Evolutionary conservation across 2,888 invertebrate species (phyloP), one percentile per base, ranked within the genome.

Genomic region (Thelaira solivaga): DNA sequence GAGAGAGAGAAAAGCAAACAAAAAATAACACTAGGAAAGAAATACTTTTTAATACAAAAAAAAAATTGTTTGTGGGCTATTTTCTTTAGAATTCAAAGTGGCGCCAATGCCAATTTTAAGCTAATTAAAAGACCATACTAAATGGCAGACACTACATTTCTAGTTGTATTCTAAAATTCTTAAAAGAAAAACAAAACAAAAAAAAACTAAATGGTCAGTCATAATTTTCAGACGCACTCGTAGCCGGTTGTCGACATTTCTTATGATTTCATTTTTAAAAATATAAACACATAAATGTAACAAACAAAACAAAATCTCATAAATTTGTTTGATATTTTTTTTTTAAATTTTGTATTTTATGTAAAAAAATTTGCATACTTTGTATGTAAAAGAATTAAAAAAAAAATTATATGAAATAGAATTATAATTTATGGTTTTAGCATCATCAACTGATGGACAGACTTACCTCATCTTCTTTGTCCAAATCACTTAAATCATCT

Each of bases 381-480:
- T 39, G 16, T 39, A 13, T 6, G 5, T 4, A 6, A 39, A 31
- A 8, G 2, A 31, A 2, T 8, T 6, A 31, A 31, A 31, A 6
- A 8, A 6, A 7, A 2, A 31, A 8, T 6, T 22, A 22, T 41
- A 16, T 39, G 8, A 10, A 24, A 45, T 31, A 26, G 45, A 61
- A 59, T 57, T 26, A 49, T 49, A 11, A 36, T 31, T 39, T 39
- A 13, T 7, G 39, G 1, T 53, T 34, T 39, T 24, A 31, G 4
- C 8, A 22, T 39, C 4, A 11, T 39, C n/a, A 1, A 31, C 24
- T 20, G 13, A 49, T n/a, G 43, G 41, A 26, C 4, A 41, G 18
- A 75, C 83, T 85, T 82, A 89, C 89, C 84, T 86, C 86, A 69
- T 86, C 89, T 83, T 86, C 86, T 73, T 87, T 85, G 82, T 88